phyloP scores from a whole-genome alignment of 2,113 vertebrate genomes.

The Athene noctua region DNA sequence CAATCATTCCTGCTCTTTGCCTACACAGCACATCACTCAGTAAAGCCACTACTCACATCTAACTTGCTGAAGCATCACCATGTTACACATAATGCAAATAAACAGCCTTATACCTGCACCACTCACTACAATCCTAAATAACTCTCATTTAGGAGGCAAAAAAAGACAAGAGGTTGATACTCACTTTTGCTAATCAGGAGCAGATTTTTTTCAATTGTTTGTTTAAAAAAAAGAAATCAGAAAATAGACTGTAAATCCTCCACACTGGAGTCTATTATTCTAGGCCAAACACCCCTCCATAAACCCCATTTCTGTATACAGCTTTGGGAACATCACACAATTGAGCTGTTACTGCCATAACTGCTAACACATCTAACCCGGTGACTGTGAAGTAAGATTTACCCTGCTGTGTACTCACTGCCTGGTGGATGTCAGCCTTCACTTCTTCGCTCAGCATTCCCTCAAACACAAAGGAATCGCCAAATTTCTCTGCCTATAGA shows the following conservation, averaged over 20 bases:
- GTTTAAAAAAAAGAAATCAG: not conserved
- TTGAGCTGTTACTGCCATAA: not conserved
- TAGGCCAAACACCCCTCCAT: not conserved
- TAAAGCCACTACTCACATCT: not conserved
- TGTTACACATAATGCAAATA: not conserved
- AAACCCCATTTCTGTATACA: not conserved
- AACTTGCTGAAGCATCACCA: not conserved
- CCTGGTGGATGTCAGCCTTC: constrained; percentile 84
- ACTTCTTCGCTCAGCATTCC: constrained; percentile 88
- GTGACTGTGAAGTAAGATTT: not conserved
- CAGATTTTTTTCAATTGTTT: not conserved
- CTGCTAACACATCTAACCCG: not conserved
- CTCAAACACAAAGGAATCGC: constrained; percentile 96
- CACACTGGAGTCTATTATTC: not conserved
- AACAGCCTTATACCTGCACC: not conserved
- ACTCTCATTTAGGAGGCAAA: not conserved
- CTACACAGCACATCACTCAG: not conserved
- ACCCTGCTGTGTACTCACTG: constrained; percentile 77
- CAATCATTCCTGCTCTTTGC: not conserved
- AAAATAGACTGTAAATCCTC: not conserved
- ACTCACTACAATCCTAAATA: not conserved
- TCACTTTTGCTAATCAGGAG: not conserved
- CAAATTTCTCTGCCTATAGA: constrained; percentile 89
- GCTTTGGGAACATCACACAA: not conserved
- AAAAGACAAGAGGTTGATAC: not conserved